A percentile compares a stretch with the other conserved stretches of the same genome.
These are phyloP conservation scores for Chrysotoxum bicinctum DNA, from an alignment of 2,888 invertebrate genomes.

Conservation along the genomic window DNA sequence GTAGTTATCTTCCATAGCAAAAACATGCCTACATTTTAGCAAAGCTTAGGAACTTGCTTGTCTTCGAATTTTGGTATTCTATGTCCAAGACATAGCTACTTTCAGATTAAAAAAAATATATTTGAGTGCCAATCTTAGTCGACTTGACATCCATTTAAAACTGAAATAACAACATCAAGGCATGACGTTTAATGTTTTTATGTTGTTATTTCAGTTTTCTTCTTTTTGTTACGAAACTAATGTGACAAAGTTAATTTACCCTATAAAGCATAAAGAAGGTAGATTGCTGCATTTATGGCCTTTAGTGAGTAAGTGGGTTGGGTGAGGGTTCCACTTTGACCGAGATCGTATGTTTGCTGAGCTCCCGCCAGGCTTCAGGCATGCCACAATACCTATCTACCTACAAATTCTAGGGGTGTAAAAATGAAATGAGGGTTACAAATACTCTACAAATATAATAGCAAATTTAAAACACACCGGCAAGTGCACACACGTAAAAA, in stretches of 20 bases:
- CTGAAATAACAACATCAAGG: neutral
- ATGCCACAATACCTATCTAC: neutral
- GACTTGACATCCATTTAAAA: neutral
- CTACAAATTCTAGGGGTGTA: slow-evolving; percentile 2
- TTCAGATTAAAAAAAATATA: too few relatives aligned
- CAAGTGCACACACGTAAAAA: slow-evolving; percentile 32
- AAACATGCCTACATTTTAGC: too few relatives aligned
- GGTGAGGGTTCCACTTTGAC: slow-evolving; percentile 35
- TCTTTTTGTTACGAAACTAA: neutral
- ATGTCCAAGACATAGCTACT: neutral
- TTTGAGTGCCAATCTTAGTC: too few relatives aligned
- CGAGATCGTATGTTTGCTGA: slow-evolving; percentile 36
- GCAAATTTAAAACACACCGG: slow-evolving; percentile 66
- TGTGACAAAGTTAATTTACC: slow-evolving; percentile 23
- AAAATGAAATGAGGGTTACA: slow-evolving; percentile 63
- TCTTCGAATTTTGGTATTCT: neutral
- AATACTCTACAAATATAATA: slow-evolving; percentile 59
- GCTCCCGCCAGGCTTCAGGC: slow-evolving; percentile 13
- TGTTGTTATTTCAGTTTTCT: neutral
- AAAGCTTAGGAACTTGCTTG: too few relatives aligned
- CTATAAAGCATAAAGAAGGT: neutral
- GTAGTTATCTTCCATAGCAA: too few relatives aligned
- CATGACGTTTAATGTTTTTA: neutral
- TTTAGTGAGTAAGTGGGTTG: slow-evolving; percentile 8
- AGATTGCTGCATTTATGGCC: slow-evolving; percentile 62